Base-by-base conservation (phyloP, 2,888 invertebrate species). In the Lasiommata megera region DNA sequence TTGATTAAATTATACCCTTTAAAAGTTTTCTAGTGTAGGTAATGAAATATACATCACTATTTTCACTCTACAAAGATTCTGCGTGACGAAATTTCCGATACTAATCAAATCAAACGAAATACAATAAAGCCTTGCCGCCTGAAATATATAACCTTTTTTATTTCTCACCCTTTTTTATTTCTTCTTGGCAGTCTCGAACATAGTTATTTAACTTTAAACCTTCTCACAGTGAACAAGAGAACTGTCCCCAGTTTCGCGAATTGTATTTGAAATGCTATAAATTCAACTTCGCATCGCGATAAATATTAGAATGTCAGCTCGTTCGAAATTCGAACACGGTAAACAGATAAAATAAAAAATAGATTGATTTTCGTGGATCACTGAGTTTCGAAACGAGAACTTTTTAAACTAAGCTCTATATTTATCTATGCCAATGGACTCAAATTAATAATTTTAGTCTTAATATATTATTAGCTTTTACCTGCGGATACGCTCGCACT, bases 281-380 rank as follows among this genome's bases (percentile, higher is more conserved):
- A 56, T 53, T 53, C 12, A 7, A 28, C 23, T 12, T 16, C 47
- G 16, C 41, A 41, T n/a, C 18, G 31, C 40, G 1, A 59, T 55
- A 59, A 55, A 55, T 59, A 54, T 51, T 34, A 41, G 1, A 41
- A 43, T 37, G 54, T 37, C 47, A 52, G 36, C 29, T 29, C 28
- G 28, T 14, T 16, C 14, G 12, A 44, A 44, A 12, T 23, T 23
- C 18, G n/a, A 11, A 41, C 40, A 41, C 3, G 2, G 12, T 38
- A 38, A 43, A 17, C 16, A 16, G 16, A 18, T 23, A 12, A 9
- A n/a, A n/a, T n/a, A n/a, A n/a, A 23, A n/a, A 11, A 23, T 41
- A 11, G n/a, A 41, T 11, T 43, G 7, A 12, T 23, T 23, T n/a
- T n/a, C 23, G 9, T 3, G 17, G 9, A 3, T 14, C 38, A 38